These are phyloP conservation scores for Telenomus remus DNA, from an alignment of 1,140 invertebrate genomes.

Conservation along the genomic window DNA sequence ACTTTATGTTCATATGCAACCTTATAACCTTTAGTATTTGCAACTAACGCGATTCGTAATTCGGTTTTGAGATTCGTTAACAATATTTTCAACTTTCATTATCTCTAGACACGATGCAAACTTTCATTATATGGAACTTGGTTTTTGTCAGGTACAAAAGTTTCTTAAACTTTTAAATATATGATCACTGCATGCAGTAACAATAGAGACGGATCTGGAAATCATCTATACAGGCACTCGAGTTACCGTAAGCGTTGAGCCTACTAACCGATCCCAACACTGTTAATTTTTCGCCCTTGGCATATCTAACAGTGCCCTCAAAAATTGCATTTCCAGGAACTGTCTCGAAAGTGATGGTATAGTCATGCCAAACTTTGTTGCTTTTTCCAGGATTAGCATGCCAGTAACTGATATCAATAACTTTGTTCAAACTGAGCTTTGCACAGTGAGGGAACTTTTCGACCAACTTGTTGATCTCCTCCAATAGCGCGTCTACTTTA, in stretches of 20 bases:
- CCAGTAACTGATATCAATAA: constrained; percentile 77
- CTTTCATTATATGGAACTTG: constrained; percentile 49
- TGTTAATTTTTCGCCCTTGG: constrained; percentile 52
- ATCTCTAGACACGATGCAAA: constrained; percentile 36
- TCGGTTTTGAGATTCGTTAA: too few relatives aligned
- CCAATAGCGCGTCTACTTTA: constrained; percentile 77
- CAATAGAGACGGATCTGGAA: constrained; percentile 86
- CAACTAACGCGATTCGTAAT: constrained; percentile 14
- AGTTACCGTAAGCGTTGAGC: constrained; percentile 86
- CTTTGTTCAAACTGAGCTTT: constrained; percentile 73
- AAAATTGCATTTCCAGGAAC: constrained; percentile 84
- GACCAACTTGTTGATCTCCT: constrained; percentile 79
- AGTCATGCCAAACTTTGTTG: constrained; percentile 76
- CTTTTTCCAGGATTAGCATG: constrained; percentile 70
- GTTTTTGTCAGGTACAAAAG: constrained; percentile 51
- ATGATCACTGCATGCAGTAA: constrained; percentile 82
- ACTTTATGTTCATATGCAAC: constrained; percentile 16
- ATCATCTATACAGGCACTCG: constrained; percentile 85
- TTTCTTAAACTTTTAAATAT: constrained; percentile 9
- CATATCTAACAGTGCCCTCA: constrained; percentile 81
- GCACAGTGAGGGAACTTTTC: constrained; percentile 79
- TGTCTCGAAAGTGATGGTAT: constrained; percentile 80
- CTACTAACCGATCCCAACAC: constrained; percentile 82
- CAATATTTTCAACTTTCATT: constrained; percentile 21
- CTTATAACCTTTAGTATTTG: constrained; percentile 4